These are phyloP conservation scores for Vanacampus margaritifer DNA, from an alignment of 2,113 vertebrate genomes.

Conservation along the genomic window DNA sequence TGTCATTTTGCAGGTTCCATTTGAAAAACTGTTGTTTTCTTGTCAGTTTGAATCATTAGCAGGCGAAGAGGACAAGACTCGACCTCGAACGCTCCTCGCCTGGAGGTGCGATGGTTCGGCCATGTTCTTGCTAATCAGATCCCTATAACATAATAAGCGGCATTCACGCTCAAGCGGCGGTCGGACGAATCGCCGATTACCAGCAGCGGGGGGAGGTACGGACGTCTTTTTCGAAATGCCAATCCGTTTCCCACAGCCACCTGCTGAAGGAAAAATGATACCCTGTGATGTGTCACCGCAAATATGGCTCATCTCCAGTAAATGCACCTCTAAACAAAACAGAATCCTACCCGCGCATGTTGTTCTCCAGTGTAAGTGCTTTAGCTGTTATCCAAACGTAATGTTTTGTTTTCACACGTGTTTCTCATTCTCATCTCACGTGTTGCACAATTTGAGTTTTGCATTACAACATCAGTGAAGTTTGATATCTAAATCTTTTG, in stretches of 20 bases:
- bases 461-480: neutral
- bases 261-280: slow-evolving; percentile 63
- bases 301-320: neutral
- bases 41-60: no score
- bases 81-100: slow-evolving; percentile 19
- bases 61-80: slow-evolving; percentile 14
- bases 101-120: slow-evolving; percentile 38
- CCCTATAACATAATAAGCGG: slow-evolving; percentile 50
- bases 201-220: slow-evolving; percentile 27
- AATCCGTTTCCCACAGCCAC: slow-evolving; percentile 41
- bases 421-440: slow-evolving; percentile 16
- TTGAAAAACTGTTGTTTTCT: neutral
- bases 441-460: neutral
- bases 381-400: slow-evolving; percentile 12
- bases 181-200: slow-evolving; percentile 58
- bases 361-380: neutral
- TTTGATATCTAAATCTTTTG: neutral
- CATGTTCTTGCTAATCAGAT: slow-evolving; percentile 57
- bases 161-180: slow-evolving; percentile 50
- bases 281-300: slow-evolving; percentile 33
- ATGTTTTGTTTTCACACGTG: slow-evolving; percentile 20
- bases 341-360: neutral
- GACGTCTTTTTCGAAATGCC: slow-evolving; percentile 47
- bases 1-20: neutral
- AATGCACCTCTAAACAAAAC: neutral